Evolutionary conservation across 2,888 invertebrate species (phyloP).

Genomic region (Perizoma affinitatum): DNA sequence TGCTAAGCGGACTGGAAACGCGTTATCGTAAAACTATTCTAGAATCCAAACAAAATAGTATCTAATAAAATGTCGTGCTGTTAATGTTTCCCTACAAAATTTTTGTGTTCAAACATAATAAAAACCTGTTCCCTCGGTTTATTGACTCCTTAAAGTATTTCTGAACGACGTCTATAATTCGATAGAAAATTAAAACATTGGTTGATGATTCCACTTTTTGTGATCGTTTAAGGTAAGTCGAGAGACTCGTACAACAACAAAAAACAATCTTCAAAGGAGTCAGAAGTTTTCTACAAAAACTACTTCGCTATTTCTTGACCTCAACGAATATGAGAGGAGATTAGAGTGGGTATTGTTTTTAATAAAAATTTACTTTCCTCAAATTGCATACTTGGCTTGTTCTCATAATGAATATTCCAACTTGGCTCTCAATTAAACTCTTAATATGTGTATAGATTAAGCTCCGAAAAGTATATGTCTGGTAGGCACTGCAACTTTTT

Average conservation of each 20-base stretch:
- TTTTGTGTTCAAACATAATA: slow-evolving; percentile 76
- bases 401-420: no score
- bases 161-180: slow-evolving; percentile 57
- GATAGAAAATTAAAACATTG: slow-evolving; percentile 52
- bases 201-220: slow-evolving; percentile 29
- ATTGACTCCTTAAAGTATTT: slow-evolving; percentile 77
- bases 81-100: slow-evolving; percentile 65
- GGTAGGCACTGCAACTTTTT: no score
- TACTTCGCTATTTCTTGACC: slow-evolving; percentile 11
- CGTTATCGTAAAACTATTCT: slow-evolving; percentile 16
- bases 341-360: no score
- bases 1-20: neutral
- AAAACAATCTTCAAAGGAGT: slow-evolving; percentile 20
- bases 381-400: no score
- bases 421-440: no score
- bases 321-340: slow-evolving; percentile 3
- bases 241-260: slow-evolving; percentile 2
- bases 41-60: slow-evolving; percentile 26
- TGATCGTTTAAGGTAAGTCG: slow-evolving; percentile 17
- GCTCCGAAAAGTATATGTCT: no score
- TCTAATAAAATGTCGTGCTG: slow-evolving; percentile 26
- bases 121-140: slow-evolving; percentile 76
- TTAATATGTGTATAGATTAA: no score
- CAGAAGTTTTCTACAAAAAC: slow-evolving; percentile 20
- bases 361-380: no score